Conservation (phyloP, 2,797 vertebrate genomes). For the Erpetoichthys calabaricus region DNA sequence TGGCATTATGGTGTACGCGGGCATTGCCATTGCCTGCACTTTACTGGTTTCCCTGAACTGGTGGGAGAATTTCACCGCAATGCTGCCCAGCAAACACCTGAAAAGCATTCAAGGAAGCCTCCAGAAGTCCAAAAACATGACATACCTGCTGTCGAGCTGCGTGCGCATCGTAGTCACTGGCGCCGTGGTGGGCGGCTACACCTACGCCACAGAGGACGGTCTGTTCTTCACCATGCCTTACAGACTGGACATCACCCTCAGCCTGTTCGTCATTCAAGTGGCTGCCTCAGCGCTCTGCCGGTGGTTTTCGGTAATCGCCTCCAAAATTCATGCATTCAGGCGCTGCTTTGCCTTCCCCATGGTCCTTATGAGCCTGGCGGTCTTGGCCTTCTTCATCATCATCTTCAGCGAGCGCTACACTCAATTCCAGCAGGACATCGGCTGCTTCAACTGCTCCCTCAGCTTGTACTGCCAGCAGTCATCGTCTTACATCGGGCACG, state of each 20-base stretch:
- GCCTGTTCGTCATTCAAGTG: slow-evolving; percentile 37
- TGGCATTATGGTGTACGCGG: slow-evolving; percentile 17
- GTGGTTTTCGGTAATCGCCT: slow-evolving; percentile 42
- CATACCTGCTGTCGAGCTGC: slow-evolving; percentile 33
- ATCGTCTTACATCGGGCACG: slow-evolving; percentile 5
- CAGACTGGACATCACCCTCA: slow-evolving; percentile 18
- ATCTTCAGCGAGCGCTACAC: slow-evolving; percentile 22
- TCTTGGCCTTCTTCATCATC: slow-evolving; percentile 26
- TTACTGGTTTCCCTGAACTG: slow-evolving; percentile 41
- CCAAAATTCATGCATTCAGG: slow-evolving; percentile 48
- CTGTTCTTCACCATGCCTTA: slow-evolving; percentile 23
- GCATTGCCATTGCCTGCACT: slow-evolving; percentile 31
- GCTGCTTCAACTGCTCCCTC: slow-evolving; percentile 17
- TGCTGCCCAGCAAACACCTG: slow-evolving; percentile 24
- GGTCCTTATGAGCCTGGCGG: slow-evolving; percentile 33
- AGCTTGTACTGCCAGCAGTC: slow-evolving; percentile 21
- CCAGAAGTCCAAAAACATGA: slow-evolving; percentile 24
- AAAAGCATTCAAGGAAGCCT: slow-evolving; percentile 25
- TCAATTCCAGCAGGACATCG: slow-evolving; percentile 9
- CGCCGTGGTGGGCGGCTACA: slow-evolving; percentile 31
- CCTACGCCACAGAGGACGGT: slow-evolving; percentile 25
- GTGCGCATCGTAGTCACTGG: slow-evolving; percentile 35
- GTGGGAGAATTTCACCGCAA: slow-evolving; percentile 40
- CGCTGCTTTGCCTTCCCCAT: slow-evolving; percentile 41
- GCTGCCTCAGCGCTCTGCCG: slow-evolving; percentile 41